Conservation (phyloP, 1,140 invertebrate genomes). For the Meloidogyne exigua region DNA sequence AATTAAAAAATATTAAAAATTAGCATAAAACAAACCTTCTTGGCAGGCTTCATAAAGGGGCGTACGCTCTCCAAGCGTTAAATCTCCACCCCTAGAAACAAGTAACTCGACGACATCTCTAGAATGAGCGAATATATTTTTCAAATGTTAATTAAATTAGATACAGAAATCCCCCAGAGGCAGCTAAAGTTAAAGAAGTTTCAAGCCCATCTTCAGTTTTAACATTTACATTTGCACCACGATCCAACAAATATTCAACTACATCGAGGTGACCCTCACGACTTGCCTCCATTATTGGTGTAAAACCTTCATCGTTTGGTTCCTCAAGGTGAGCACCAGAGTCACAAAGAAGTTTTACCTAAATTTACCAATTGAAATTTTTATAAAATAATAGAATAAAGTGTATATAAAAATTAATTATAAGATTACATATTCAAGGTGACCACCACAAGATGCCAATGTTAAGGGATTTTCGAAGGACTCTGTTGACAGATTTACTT, state of each 20-base stretch:
- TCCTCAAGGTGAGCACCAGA: constrained; percentile 97
- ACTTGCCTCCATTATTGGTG: constrained; percentile 86
- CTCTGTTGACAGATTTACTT: constrained; percentile 97
- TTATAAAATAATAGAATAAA: not conserved
- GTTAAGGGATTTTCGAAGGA: constrained; percentile 98
- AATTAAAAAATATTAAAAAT: constrained; percentile 40
- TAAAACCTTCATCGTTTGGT: constrained; percentile 89
- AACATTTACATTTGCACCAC: constrained; percentile 90
- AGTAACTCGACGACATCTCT: constrained; percentile 81
- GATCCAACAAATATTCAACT: constrained; percentile 52
- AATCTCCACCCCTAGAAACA: constrained; percentile 88
- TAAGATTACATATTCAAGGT: constrained; percentile 82
- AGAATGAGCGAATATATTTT: constrained; percentile 18
- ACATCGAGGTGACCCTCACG: constrained; percentile 79
- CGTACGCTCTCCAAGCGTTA: constrained; percentile 90
- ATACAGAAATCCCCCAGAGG: constrained; percentile 86
- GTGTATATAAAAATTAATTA: not conserved
- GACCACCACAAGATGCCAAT: constrained; percentile 93
- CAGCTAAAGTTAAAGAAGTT: constrained; percentile 90
- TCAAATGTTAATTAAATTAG: not conserved
- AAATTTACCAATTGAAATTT: constrained; percentile 19
- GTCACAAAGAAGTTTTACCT: constrained; percentile 79
- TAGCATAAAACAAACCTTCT: constrained; percentile 54
- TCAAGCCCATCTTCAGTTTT: constrained; percentile 83
- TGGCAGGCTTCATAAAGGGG: constrained; percentile 97